Percentiles rank a stretch among this genome's conserved stretches.
Evolutionary conservation across 1,140 invertebrate genomes (phyloP).

Genomic region (Helicorthomorpha holstii): DNA sequence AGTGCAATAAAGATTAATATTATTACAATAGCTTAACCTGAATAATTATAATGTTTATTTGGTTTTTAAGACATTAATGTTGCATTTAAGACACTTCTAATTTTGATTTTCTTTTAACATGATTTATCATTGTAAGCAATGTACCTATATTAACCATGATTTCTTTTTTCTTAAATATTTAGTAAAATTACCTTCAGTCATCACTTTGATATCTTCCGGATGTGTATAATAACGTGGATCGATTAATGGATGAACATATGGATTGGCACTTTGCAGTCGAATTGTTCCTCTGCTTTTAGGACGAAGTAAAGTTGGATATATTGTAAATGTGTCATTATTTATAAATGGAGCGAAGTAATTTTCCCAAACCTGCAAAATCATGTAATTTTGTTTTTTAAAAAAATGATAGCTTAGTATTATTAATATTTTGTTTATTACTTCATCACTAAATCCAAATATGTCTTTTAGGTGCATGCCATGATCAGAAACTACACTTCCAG

Average conservation of each 20-base stretch:
- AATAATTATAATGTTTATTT: too few species aligned
- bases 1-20: neutral
- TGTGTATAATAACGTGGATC: conserved; percentile 25
- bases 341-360: neutral
- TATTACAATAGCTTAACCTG: too few species aligned
- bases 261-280: conserved; percentile 19
- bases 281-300: conserved; percentile 20
- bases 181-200: conserved; percentile 9
- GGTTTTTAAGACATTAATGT: too few species aligned
- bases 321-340: conserved; percentile 5
- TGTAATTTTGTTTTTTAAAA: neutral
- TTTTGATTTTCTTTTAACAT: too few species aligned
- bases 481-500: conserved; percentile 57
- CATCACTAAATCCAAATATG: neutral
- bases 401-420: neutral
- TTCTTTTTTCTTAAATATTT: too few species aligned
- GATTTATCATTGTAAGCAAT: neutral
- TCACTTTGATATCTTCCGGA: conserved; percentile 9
- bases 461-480: conserved; percentile 30
- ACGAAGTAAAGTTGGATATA: conserved; percentile 9
- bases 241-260: conserved; percentile 27
- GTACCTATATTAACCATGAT: too few species aligned
- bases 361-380: neutral
- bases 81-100: too few species aligned
- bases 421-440: neutral